Base-by-base conservation (phyloP, 2,888 invertebrate species). In the Phasia obesa region DNA sequence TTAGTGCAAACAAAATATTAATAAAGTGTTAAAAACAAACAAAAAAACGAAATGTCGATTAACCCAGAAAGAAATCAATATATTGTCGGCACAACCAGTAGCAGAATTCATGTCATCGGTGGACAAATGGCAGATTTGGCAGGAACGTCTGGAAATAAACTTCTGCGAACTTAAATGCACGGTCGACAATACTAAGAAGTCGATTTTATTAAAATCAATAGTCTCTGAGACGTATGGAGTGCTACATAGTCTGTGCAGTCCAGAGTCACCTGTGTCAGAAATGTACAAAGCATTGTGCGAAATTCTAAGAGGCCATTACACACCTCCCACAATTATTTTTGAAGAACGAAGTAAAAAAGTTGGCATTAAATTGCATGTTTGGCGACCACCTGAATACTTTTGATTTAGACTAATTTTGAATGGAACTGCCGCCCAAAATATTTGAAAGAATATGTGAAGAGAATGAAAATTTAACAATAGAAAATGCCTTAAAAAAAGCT, bases 361-460 rank as follows among this genome's bases (percentile, higher is more conserved):
- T 84, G 23, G 31, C 31, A 31, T 31, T 31, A 4, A 31, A 4
- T 31, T 4, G 2, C 2, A 31, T 7, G 2, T 31, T 84, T 73
- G 80, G 77, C 4, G 69, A 13, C 13, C 19, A 73, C n/a, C 42
- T 84, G 15, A 51, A 73, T 13, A 67, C 60, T 4, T 71, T 80
- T 6, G 64, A 80, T 17, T 25, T 77, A n/a, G 60, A 84, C 25
- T 35, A 64, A 70, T 84, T 84, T 70, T 21, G 80, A 0, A 70
- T 76, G 19, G 77, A 67, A 5, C 6, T 80, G 6, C 42, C 60
- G 1, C 3, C 47, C 6, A 17, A 19, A 38, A 59, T 84, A n/a
- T 81, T 84, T 59, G 73, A 84, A 38, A 81, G 73, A 47, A 67
- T n/a, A n/a, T n/a, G n/a, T n/a, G n/a, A n/a, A n/a, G n/a, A n/a